A percentile compares a stretch with the other conserved stretches of the same genome.
Evolutionary conservation across 92 coral and sea anemone genomes (phyloP).

Genomic region (Blastomussa wellsi): DNA sequence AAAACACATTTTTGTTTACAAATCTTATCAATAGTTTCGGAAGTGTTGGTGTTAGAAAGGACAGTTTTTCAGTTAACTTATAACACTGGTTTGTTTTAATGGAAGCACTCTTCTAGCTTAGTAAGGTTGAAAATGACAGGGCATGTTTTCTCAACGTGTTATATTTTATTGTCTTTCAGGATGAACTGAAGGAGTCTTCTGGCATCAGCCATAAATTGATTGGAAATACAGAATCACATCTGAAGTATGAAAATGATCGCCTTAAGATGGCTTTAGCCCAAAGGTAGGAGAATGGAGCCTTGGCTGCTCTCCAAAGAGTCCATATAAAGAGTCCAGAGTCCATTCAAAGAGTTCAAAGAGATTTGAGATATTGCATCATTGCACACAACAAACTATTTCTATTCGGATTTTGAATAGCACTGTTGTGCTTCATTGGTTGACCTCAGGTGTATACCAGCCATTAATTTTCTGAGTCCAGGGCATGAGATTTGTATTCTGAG

Average conservation of each 20-base stretch:
- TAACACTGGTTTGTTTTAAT: neutral
- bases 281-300: slow-evolving; percentile 59
- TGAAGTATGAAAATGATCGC: slow-evolving; percentile 95
- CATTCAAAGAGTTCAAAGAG: too few species aligned
- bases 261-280: slow-evolving; percentile 97
- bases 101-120: neutral
- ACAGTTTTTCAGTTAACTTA: neutral
- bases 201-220: slow-evolving; percentile 76
- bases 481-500: too few species aligned
- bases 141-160: neutral
- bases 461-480: too few species aligned
- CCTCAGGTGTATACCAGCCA: neutral
- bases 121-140: neutral
- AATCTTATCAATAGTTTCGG: neutral
- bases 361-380: too few species aligned
- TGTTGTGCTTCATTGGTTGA: neutral
- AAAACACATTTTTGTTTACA: neutral
- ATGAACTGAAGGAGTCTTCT: slow-evolving; percentile 65
- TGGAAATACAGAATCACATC: slow-evolving; percentile 89
- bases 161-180: slow-evolving; percentile 43
- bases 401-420: neutral
- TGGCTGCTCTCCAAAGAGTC: too few species aligned
- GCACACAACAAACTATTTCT: neutral
- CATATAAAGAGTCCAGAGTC: too few species aligned
- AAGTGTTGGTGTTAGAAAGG: neutral